Conservation (phyloP, 92 coral and sea anemone genomes). For the Metridium senile region DNA sequence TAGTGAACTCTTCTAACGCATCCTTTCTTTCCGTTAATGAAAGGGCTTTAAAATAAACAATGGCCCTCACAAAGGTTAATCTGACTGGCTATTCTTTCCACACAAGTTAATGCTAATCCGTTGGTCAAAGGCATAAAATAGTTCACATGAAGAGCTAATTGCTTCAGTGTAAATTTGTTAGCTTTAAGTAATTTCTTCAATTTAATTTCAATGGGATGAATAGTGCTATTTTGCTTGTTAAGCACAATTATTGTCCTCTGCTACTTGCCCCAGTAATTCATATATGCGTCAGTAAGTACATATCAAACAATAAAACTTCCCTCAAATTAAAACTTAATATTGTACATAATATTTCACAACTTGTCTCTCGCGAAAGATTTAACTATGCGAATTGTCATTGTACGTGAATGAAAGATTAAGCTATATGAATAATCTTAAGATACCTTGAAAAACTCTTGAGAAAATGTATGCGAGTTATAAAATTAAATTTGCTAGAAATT, state of each 20-base stretch:
- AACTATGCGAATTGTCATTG: too few relatives aligned
- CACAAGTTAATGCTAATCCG: background rate
- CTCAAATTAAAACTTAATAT: too few relatives aligned
- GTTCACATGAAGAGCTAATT: background rate
- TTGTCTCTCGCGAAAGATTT: too few relatives aligned
- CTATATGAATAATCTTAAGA: too few relatives aligned
- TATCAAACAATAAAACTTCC: too few relatives aligned
- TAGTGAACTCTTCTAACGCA: background rate
- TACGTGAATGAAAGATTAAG: too few relatives aligned
- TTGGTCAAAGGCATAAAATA: background rate
- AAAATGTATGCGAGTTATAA: too few relatives aligned
- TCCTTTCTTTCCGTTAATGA: background rate
- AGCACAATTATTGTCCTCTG: background rate
- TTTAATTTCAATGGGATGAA: background rate
- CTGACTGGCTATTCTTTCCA: background rate
- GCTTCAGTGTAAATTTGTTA: background rate
- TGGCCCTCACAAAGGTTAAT: background rate
- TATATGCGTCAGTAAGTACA: too few relatives aligned
- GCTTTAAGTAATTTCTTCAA: background rate
- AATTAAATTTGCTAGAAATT: too few relatives aligned
- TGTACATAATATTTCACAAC: too few relatives aligned
- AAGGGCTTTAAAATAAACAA: background rate
- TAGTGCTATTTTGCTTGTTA: background rate
- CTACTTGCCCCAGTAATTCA: too few relatives aligned
- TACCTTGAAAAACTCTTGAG: too few relatives aligned